These are phyloP conservation scores for Stictocephala bisonia DNA, from an alignment of 2,888 invertebrate genomes.

Conservation along the genomic window DNA sequence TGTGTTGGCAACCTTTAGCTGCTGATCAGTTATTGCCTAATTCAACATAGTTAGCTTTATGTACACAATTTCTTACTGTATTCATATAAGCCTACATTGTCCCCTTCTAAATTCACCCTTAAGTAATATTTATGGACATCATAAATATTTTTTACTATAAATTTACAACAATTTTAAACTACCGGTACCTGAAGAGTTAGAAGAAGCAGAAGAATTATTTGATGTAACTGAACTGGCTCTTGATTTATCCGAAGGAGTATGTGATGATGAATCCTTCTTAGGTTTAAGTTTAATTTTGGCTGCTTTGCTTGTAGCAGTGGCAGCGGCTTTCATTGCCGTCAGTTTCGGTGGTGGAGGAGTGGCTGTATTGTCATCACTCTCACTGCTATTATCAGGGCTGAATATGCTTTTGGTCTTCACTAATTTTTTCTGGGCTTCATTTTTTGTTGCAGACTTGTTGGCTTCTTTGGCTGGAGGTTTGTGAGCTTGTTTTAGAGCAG, in stretches of 20 bases:
- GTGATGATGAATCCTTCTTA: slow-evolving; percentile 55
- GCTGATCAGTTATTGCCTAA: too few species aligned
- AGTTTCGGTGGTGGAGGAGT: slow-evolving; percentile 65
- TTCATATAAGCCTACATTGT: too few species aligned
- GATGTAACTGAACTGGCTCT: slow-evolving; percentile 58
- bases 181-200: slow-evolving; percentile 57
- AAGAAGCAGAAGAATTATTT: slow-evolving; percentile 56
- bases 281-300: slow-evolving; percentile 64
- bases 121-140: background rate
- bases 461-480: slow-evolving; percentile 61
- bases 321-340: slow-evolving; percentile 64
- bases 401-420: slow-evolving; percentile 71
- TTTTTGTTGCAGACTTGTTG: slow-evolving; percentile 54
- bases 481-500: slow-evolving; percentile 61
- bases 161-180: too few species aligned
- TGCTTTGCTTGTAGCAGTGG: slow-evolving; percentile 62
- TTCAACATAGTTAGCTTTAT: too few species aligned
- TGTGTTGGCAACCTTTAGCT: too few species aligned
- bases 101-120: too few species aligned
- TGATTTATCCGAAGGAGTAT: slow-evolving; percentile 52
- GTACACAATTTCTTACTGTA: too few species aligned
- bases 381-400: slow-evolving; percentile 82
- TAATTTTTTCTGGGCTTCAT: slow-evolving; percentile 72
- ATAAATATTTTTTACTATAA: background rate
- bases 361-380: slow-evolving; percentile 66